Evolutionary conservation across 1,140 invertebrate species (phyloP), one percentile per base, ranked within the genome.

Genomic region (Caenorhabditis briggsae): DNA sequence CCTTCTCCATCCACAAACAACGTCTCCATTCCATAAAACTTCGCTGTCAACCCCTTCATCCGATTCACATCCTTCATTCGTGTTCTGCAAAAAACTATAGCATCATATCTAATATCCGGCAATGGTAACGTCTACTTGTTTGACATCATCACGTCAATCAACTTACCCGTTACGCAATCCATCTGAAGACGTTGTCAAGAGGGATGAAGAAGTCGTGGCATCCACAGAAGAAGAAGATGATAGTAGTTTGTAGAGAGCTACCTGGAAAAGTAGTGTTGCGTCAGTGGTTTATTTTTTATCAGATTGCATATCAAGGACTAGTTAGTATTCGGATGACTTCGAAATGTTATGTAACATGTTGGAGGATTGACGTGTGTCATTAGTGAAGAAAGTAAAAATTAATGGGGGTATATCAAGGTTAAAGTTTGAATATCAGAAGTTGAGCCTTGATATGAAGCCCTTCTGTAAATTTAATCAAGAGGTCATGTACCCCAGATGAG

Each of bases 1-100:
- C 88, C 88, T 56, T 88, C 83, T 18, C 82, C 86, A 55, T 84
- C 88, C 12, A 88, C 58, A n/a, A 43, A 23, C 25, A 88, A 33
- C 2, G 23, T 85, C 33, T 84, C 50, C 25, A 61, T 48, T 25
- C 88, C 83, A 59, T 88, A 65, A 59, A 70, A 88, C 59, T 82
- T 25, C 0, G 88, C 65, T 58, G 86, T 88, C 83, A 25, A 41
- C 61, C 84, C 43, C 50, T 23, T 12, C 11, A 50, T 56, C 43
- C 5, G 85, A 53, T 41, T 74, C 20, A 59, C 82, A 84, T 46
- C 70, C 46, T 78, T 46, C 14, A 50, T 18, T 50, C 46, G 70
- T 53, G 53, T n/a, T 23, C 70, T 53, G n/a, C 18, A 50, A 61
- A 14, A 33, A 61, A 61, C 23, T 61, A 61, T 61, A 61, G 6